Evolutionary conservation across 2,113 vertebrate genomes (phyloP).

Genomic region (Lipotes vexillifer): DNA sequence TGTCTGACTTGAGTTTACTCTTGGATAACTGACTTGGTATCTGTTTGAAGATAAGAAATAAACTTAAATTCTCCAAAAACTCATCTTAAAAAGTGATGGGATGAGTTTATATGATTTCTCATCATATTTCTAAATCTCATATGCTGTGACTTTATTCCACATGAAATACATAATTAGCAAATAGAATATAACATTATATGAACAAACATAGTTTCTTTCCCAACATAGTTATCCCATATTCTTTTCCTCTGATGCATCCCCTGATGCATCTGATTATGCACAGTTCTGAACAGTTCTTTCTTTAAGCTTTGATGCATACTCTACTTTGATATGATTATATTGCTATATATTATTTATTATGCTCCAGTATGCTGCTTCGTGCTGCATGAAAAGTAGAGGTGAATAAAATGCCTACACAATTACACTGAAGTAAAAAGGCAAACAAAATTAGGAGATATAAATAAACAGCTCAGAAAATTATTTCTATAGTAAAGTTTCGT

Average conservation of each 20-base stretch:
- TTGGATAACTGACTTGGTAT: neutral
- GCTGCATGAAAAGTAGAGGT: neutral
- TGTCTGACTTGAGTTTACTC: neutral
- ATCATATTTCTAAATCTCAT: neutral
- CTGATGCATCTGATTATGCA: constrained; percentile 33
- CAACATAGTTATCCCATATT: neutral
- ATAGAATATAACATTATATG: neutral
- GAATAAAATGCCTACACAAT: neutral
- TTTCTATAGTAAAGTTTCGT: neutral
- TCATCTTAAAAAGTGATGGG: neutral
- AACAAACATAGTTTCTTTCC: neutral
- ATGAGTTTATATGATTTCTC: neutral
- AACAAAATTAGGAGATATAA: neutral
- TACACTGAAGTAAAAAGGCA: neutral
- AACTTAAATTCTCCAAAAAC: neutral
- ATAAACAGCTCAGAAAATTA: neutral
- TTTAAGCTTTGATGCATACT: constrained; percentile 43
- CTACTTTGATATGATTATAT: constrained; percentile 34
- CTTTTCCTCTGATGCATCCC: constrained; percentile 35
- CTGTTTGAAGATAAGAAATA: neutral
- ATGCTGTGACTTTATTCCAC: neutral
- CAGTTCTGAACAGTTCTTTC: neutral
- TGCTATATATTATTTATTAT: constrained; percentile 49
- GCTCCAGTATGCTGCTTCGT: neutral
- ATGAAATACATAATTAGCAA: neutral